Evolutionary conservation across 2,888 invertebrate species (phyloP), one percentile per base, ranked within the genome.

Genomic region (Coleophora flavipennella): DNA sequence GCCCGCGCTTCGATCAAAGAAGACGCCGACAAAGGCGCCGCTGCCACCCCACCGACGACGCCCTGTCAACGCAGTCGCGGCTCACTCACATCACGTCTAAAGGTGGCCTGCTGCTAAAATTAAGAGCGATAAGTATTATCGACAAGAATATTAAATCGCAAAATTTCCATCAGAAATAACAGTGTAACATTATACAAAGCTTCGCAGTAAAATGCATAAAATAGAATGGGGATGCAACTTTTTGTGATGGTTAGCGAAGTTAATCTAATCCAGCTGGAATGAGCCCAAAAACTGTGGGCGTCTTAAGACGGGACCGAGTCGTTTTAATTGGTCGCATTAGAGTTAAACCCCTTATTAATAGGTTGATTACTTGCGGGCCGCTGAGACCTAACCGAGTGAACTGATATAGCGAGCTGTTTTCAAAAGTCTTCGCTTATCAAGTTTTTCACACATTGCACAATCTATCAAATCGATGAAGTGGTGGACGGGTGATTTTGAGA

Each of bases 301-400:
- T 79, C 80, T 81, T 69, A 77, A 81, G 80, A 76, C 56, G 62
- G 62, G 60, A 75, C 75, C 70, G 75, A 29, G 66, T 73, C 70
- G 61, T 78, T 83, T 81, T 84, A 84, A 83, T 83, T 83, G 75
- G 77, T 66, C 67, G 83, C 56, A 80, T 84, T 83, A 81, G 63
- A 62, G 66, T 62, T 74, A 67, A 84, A 68, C 84, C 67, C 69
- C 68, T 71, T 83, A 84, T 83, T 80, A 84, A 84, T 84, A 78
- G 83, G 78, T 76, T 76, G 83, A 80, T 84, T 83, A 80, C 68
- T 73, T 69, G 75, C 69, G 75, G 78, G 68, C 66, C 67, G 65
- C 38, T 31, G 20, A 47, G 20, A 4, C 20, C 20, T 20, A 20
- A 6, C 20, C 20, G 6, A 20, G 3, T 20, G 20, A 20, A 20